Conservation (phyloP, 2,797 vertebrate genomes). For the Graptemys geographica region DNA sequence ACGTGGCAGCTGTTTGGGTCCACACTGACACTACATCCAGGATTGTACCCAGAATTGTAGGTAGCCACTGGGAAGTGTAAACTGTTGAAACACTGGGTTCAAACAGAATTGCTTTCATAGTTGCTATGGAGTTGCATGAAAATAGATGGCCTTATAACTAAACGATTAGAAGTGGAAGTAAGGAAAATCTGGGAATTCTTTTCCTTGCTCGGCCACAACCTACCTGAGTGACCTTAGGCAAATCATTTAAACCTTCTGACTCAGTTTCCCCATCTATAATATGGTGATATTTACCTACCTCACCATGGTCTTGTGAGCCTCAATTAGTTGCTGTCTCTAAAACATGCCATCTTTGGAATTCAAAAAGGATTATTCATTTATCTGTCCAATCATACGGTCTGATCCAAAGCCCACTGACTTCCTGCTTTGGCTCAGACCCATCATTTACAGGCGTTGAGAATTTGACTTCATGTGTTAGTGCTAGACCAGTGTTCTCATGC, state of each 20-base stretch:
- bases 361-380: not conserved
- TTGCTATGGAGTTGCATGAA: not conserved
- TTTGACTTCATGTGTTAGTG: not conserved
- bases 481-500: not conserved
- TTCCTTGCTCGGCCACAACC: not conserved
- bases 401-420: not conserved
- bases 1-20: not conserved
- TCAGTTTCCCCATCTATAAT: not conserved
- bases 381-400: not conserved
- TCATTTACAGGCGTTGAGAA: rapidly evolving
- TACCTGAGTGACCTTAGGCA: not conserved
- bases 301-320: not conserved
- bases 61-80: not conserved
- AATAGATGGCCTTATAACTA: not conserved
- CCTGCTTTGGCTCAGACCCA: not conserved
- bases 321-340: not conserved
- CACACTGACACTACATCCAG: not conserved
- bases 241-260: not conserved
- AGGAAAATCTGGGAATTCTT: not conserved
- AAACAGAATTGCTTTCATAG: not conserved
- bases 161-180: not conserved
- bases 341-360: rapidly evolving
- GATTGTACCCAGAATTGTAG: not conserved
- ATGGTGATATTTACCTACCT: not conserved
- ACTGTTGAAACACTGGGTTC: not conserved